Evolutionary conservation across 2,113 vertebrate genomes (phyloP), one percentile per base, ranked within the genome.

Genomic region (Sisor rabdophorus): DNA sequence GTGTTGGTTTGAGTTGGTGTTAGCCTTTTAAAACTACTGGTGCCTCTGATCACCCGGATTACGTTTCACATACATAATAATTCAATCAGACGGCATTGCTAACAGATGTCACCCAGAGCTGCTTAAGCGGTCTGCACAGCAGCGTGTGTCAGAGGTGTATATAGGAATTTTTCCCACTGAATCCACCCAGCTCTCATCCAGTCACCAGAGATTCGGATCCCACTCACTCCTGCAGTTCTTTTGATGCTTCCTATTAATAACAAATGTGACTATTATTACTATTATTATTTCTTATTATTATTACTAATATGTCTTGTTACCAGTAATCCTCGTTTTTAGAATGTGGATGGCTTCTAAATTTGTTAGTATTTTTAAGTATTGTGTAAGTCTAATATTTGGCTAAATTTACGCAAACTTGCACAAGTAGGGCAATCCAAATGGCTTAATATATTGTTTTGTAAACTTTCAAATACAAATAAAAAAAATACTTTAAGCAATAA

Each of bases 31-130:
- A 70, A 68, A 67, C 22, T n/a, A 71, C 71, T 63, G 28, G n/a
- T 81, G 74, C 80, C 67, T 28, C 32, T 72, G 71, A 90, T 79
- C 76, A 64, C 67, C 36, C 58, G 59, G 83, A 79, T 86, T 79
- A 63, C 58, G 75, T 91, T 89, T 87, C 88, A 79, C 77, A 69
- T 71, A 73, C 80, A 79, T 82, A 85, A 89, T 86, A 79, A 86
- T 85, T 88, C 86, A 89, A 87, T 89, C 82, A 86, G 16, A 32
- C 80, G 76, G 48, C 85, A 88, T 90, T 90, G 89, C 87, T 89
- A 89, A 86, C 90, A 90, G 86, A 91, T 92, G 89, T 89, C 84
- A 89, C 80, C 78, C 12, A 61, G 47, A 50, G 61, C 70, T 44
- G 47, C 70, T 74, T 84, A 81, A 84, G 84, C 86, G 86, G 87